Evolutionary conservation across 2,113 vertebrate genomes (phyloP).

Genomic region (Rousettus leschenaultii): DNA sequence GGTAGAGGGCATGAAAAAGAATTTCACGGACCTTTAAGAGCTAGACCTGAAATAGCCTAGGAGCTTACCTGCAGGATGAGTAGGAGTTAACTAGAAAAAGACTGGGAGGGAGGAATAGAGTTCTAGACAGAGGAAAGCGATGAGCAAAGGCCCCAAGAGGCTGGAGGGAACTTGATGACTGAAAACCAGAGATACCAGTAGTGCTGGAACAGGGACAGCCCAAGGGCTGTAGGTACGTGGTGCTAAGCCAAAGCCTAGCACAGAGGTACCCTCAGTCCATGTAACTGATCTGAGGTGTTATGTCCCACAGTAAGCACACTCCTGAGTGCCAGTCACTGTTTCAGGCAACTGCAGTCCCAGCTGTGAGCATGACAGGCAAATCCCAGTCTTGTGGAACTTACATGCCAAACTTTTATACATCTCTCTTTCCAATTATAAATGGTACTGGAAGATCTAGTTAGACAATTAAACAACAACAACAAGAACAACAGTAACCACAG

Average conservation of each 20-base stretch:
- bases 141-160: background rate
- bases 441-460: background rate
- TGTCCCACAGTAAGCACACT: background rate
- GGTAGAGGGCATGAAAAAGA: background rate
- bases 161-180: background rate
- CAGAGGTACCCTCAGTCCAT: no score
- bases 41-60: background rate
- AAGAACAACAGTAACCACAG: background rate
- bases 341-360: background rate
- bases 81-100: background rate
- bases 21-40: background rate
- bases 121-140: background rate
- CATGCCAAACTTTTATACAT: background rate
- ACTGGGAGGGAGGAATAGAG: background rate
- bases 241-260: background rate
- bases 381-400: background rate
- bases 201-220: background rate
- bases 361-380: background rate
- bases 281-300: background rate
- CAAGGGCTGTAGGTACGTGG: no score
- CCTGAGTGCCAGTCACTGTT: background rate
- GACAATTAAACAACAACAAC: background rate
- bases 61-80: background rate
- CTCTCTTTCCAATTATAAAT: background rate
- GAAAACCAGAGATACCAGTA: background rate